Evolutionary conservation across 2,797 vertebrate species (phyloP).

Genomic region (Peromyscus attwateri): DNA sequence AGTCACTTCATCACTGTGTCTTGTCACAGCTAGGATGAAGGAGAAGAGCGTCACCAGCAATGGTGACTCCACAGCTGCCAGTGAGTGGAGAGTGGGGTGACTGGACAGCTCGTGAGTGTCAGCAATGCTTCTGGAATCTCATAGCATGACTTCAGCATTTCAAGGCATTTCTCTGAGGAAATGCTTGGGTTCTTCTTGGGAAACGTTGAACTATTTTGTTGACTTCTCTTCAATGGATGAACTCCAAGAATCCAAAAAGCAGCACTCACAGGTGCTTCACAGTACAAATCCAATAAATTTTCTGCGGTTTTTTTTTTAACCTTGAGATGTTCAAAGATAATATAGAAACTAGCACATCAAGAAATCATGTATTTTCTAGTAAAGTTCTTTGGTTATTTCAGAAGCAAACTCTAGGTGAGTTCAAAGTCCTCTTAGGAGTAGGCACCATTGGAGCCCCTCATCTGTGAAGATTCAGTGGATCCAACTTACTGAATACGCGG

Average conservation of each 20-base stretch:
- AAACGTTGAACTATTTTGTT: background rate
- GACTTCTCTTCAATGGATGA: background rate
- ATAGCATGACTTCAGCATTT: background rate
- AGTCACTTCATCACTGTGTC: background rate
- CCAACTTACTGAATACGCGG: background rate
- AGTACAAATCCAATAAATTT: background rate
- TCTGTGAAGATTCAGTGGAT: background rate
- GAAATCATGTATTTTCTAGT: background rate
- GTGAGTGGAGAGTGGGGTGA: no score
- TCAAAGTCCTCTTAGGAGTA: background rate
- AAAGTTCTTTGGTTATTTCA: background rate
- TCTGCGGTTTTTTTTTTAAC: background rate
- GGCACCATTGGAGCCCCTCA: background rate
- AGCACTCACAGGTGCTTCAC: background rate
- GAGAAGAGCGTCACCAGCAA: fast-evolving
- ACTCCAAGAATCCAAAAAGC: background rate
- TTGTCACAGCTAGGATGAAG: background rate
- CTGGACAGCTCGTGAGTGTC: fast-evolving
- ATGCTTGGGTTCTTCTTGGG: background rate
- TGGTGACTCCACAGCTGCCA: background rate
- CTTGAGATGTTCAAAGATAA: background rate
- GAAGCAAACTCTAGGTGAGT: background rate
- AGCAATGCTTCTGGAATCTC: background rate
- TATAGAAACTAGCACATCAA: background rate
- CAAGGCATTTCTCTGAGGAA: background rate